phyloP scores from a whole-genome alignment of 1,140 invertebrate species.

The Antheraea pernyi region DNA sequence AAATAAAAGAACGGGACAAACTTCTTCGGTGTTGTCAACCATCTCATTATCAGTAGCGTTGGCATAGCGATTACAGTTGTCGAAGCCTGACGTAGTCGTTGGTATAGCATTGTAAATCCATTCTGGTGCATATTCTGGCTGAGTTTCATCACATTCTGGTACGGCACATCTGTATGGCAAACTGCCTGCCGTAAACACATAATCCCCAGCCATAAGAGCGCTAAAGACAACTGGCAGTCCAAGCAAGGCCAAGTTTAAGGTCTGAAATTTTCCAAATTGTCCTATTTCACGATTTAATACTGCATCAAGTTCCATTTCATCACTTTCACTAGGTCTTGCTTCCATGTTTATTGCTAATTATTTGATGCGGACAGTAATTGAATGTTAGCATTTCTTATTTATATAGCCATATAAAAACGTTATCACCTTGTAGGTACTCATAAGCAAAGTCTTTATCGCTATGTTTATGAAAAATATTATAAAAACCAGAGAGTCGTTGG shows the following conservation, averaged over 20 bases:
- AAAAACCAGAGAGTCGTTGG: too few relatives aligned
- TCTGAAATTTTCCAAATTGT: constrained; percentile 60
- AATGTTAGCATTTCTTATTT: too few relatives aligned
- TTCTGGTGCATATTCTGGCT: constrained; percentile 47
- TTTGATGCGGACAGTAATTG: too few relatives aligned
- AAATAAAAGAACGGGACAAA: constrained; percentile 48
- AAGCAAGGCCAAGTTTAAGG: constrained; percentile 50
- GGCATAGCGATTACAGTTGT: constrained; percentile 53
- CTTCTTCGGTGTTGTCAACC: constrained; percentile 19
- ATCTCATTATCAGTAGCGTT: constrained; percentile 29
- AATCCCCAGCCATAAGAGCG: constrained; percentile 61
- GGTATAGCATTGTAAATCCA: constrained; percentile 63
- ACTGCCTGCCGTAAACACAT: constrained; percentile 59
- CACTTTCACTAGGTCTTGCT: too few relatives aligned
- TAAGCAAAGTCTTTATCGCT: too few relatives aligned
- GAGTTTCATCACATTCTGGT: constrained; percentile 50
- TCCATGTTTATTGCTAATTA: too few relatives aligned
- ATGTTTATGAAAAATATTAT: too few relatives aligned
- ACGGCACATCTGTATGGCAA: constrained; percentile 57
- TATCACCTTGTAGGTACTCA: too few relatives aligned
- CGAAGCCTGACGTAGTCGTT: constrained; percentile 44
- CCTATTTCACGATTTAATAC: constrained; percentile 54
- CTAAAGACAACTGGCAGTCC: constrained; percentile 45
- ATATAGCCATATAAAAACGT: too few relatives aligned
- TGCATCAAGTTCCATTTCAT: constrained; percentile 36